A percentile compares a stretch with the other conserved stretches of the same genome.
phyloP scores from a whole-genome alignment of 2,888 invertebrate species.

The Neoscelio sp. region DNA sequence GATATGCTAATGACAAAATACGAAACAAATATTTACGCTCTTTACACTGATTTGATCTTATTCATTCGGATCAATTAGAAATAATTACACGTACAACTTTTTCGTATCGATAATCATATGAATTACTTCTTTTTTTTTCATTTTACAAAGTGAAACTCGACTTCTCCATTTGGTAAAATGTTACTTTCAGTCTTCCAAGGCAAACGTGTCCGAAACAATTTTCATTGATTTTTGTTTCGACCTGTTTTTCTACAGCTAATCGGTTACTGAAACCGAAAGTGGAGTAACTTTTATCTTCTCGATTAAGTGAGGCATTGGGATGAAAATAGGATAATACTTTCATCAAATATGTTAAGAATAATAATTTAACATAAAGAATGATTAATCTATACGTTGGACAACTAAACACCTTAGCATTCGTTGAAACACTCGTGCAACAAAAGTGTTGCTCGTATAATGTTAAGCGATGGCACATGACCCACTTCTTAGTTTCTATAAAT shows the following conservation, averaged over 20 bases:
- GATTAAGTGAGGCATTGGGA: neutral
- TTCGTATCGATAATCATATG: too few species aligned
- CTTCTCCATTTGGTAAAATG: constrained; percentile 28
- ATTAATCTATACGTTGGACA: too few species aligned
- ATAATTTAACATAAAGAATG: too few species aligned
- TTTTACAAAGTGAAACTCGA: constrained; percentile 10
- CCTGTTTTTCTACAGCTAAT: constrained; percentile 20
- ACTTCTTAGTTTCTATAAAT: constrained; percentile 62
- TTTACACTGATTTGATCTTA: neutral
- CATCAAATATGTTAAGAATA: constrained; percentile 16
- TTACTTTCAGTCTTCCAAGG: constrained; percentile 49
- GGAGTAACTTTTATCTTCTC: too few species aligned
- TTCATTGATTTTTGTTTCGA: constrained; percentile 34
- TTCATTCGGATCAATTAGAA: too few species aligned
- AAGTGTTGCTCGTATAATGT: constrained; percentile 47
- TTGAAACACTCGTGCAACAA: constrained; percentile 33
- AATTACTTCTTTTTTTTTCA: constrained; percentile 1
- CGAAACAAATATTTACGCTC: constrained; percentile 6
- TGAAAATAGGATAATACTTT: constrained; percentile 2
- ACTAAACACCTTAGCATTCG: constrained; percentile 14
- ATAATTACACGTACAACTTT: too few species aligned
- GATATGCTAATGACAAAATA: too few species aligned
- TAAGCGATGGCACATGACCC: constrained; percentile 60
- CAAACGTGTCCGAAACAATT: constrained; percentile 40
- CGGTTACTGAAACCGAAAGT: constrained; percentile 2